Evolutionary conservation across 2,797 vertebrate genomes (phyloP).

Genomic region (Onychomys arenicola): DNA sequence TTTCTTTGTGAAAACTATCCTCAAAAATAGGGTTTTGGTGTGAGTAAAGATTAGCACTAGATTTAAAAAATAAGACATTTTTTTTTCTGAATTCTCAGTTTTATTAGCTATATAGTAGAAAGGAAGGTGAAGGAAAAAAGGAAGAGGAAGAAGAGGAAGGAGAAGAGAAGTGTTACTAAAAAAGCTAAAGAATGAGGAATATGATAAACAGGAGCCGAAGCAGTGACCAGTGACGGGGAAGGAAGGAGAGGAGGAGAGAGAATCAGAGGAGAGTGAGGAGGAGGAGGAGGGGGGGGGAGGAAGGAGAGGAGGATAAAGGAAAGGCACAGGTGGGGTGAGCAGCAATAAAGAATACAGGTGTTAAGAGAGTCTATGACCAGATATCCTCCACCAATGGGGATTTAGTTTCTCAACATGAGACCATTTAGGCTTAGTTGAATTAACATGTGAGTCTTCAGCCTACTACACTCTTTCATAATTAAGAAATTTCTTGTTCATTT

Average conservation of each 20-base stretch:
- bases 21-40: background rate
- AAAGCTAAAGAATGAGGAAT: too few species aligned
- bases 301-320: background rate
- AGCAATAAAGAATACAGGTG: background rate
- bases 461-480: background rate
- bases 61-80: background rate
- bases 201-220: fast-evolving
- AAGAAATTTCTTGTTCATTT: too few species aligned
- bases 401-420: background rate
- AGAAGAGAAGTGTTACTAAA: background rate
- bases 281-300: too few species aligned
- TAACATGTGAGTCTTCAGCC: fast-evolving
- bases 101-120: background rate
- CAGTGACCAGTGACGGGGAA: fast-evolving
- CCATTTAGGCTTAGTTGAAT: background rate
- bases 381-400: fast-evolving
- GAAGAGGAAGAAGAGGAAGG: fast-evolving
- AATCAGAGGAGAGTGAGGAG: background rate
- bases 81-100: background rate
- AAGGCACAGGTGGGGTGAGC: background rate
- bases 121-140: fast-evolving
- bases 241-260: too few species aligned
- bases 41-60: background rate
- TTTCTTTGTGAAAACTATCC: background rate
- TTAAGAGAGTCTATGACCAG: background rate